Conservation (phyloP, 2,888 invertebrate genomes). For the Gonocerus acuteangulatus region DNA sequence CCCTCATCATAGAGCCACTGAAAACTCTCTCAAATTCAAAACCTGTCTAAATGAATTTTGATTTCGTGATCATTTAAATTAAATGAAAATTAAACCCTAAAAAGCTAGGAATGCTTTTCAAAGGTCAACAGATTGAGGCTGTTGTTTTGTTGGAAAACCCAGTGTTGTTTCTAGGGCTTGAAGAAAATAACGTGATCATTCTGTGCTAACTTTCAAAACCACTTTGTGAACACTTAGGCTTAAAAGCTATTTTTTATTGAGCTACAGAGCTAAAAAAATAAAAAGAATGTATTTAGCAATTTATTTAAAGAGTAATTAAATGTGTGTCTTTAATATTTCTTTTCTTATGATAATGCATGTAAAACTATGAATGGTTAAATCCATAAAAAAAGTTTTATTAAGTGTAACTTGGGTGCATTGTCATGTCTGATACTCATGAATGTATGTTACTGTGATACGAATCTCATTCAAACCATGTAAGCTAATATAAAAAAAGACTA, state of each 20-base stretch:
- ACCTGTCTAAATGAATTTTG: conserved; percentile 23
- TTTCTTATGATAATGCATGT: too few relatives aligned
- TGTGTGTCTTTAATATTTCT: too few relatives aligned
- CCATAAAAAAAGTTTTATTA: too few relatives aligned
- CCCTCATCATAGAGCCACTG: conserved; percentile 28
- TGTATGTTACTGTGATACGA: conserved; percentile 18
- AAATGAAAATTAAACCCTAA: not conserved
- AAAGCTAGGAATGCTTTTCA: not conserved
- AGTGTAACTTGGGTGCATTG: not conserved
- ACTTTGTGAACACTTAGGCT: not conserved
- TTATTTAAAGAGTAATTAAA: too few relatives aligned
- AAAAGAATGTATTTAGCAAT: too few relatives aligned
- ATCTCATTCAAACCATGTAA: conserved; percentile 6
- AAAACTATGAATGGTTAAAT: too few relatives aligned
- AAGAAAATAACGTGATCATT: too few relatives aligned
- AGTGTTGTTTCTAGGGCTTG: too few relatives aligned
- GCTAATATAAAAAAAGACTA: conserved; percentile 5
- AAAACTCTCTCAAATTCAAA: conserved; percentile 31
- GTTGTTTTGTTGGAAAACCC: not conserved
- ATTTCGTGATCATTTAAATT: not conserved
- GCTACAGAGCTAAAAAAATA: not conserved
- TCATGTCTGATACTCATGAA: conserved; percentile 14
- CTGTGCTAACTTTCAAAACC: too few relatives aligned
- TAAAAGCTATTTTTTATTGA: not conserved
- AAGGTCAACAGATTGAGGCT: not conserved